Base-by-base conservation (phyloP, 2,113 vertebrate species). In the Columba janthina region DNA sequence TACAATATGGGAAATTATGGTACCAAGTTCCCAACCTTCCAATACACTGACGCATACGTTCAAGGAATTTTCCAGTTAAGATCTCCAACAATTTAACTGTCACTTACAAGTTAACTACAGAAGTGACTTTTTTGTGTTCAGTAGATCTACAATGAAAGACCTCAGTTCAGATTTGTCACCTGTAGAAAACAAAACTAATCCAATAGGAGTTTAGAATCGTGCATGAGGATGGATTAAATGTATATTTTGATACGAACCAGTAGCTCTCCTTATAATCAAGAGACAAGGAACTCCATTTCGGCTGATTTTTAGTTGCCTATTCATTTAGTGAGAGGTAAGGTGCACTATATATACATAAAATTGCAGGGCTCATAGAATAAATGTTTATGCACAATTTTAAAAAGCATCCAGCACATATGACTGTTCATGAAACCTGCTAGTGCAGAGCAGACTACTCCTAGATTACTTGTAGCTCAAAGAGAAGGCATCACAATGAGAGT, bases 391-490 rank as follows among this genome's bases (percentile, higher is more conserved):
- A 32, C 10, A 48, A 5, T 18, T 69, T 32, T 54, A 20, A 28
- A 54, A 66, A 32, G 18, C 5, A 1, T 19, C 6, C 24, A 71
- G 62, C 44, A 58, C 1, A 0, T 0, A 0, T 11, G 40, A 22
- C 40, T 70, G 64, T 65, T 1, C 0, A 3, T 65, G 46, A 28
- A 44, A 90, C 24, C 28, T 48, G 38, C 51, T 56, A 12, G 7
- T 6, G 4, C 11, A 56, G 34, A 38, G 20, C 34, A 32, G 46
- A 1, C 38, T 51, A 34, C 22, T 44, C 38, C 42, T 32, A 60
- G 46, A 9, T n/a, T 22, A 19, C 15, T 2, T 31, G 51, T 3
- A 54, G 40, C 61, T 78, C 57, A 75, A 42, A 51, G 28, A 46
- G 11, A 19, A 53, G 40, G 26, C 15, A 31, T 1, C 31, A 16